Evolutionary conservation across 2,888 invertebrate species (phyloP).

Genomic region (Mythimna ferrago): DNA sequence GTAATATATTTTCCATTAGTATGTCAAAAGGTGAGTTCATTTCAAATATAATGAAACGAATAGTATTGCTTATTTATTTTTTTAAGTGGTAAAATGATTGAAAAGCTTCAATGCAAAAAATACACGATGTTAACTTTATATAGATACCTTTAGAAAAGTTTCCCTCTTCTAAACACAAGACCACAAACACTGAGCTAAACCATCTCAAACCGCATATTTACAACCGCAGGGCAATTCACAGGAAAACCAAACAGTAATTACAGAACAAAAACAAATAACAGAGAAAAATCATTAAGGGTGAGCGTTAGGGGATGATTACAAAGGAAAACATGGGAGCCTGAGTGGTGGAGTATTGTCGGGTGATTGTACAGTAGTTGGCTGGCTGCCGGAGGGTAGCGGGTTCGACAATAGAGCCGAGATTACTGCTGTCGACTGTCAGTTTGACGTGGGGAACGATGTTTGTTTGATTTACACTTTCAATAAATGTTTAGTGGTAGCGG

Average conservation of each 20-base stretch:
- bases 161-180: conserved; percentile 30
- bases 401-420: conserved; percentile 85
- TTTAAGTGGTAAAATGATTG: background rate
- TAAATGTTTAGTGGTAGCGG: conserved; percentile 62
- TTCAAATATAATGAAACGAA: background rate
- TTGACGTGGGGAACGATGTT: conserved; percentile 63
- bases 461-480: conserved; percentile 68
- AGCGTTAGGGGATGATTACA: conserved; percentile 81
- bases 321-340: conserved; percentile 81
- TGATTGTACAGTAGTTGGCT: conserved; percentile 77
- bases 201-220: conserved; percentile 74
- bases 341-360: conserved; percentile 76
- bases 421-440: conserved; percentile 83
- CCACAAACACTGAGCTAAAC: conserved; percentile 58
- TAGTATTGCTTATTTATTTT: background rate
- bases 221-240: conserved; percentile 85
- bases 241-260: conserved; percentile 89
- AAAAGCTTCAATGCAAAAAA: background rate
- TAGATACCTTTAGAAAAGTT: background rate
- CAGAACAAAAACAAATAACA: conserved; percentile 88
- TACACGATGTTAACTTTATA: background rate
- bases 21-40: background rate
- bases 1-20: background rate
- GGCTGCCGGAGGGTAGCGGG: conserved; percentile 76
- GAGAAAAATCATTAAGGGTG: conserved; percentile 87